phyloP scores from a whole-genome alignment of 2,888 invertebrate species.

The Eupsilia transversa region DNA sequence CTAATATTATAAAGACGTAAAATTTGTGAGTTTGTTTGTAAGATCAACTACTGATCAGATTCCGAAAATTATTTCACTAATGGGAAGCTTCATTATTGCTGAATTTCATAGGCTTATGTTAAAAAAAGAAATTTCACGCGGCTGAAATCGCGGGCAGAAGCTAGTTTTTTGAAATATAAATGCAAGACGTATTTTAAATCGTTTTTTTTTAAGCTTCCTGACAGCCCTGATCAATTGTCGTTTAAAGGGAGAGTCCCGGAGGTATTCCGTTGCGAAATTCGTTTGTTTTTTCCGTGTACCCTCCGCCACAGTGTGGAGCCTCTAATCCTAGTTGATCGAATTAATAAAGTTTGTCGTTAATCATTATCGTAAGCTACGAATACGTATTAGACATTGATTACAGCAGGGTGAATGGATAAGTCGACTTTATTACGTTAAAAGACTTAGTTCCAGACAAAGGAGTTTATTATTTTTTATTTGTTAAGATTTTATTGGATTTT shows the following conservation, averaged over 20 bases:
- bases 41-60: not conserved
- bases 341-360: conserved; percentile 90
- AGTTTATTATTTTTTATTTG: conserved; percentile 70
- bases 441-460: conserved; percentile 72
- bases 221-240: conserved; percentile 59
- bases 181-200: not conserved
- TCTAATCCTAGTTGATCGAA: conserved; percentile 88
- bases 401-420: conserved; percentile 83
- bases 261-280: conserved; percentile 83
- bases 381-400: conserved; percentile 89
- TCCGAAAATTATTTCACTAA: too few relatives aligned
- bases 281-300: conserved; percentile 88
- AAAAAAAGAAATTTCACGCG: too few relatives aligned
- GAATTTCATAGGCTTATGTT: too few relatives aligned
- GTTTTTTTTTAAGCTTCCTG: not conserved
- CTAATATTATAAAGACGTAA: not conserved
- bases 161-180: not conserved
- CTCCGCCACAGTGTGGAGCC: conserved; percentile 77
- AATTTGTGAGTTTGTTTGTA: too few relatives aligned
- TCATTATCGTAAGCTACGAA: conserved; percentile 89
- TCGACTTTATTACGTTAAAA: conserved; percentile 81
- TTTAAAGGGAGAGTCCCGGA: conserved; percentile 72
- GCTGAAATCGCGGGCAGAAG: too few relatives aligned
- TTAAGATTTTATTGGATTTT: conserved; percentile 61
- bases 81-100: too few relatives aligned